phyloP scores from a whole-genome alignment of 2,797 vertebrate species.

The Ciconia nigra region DNA sequence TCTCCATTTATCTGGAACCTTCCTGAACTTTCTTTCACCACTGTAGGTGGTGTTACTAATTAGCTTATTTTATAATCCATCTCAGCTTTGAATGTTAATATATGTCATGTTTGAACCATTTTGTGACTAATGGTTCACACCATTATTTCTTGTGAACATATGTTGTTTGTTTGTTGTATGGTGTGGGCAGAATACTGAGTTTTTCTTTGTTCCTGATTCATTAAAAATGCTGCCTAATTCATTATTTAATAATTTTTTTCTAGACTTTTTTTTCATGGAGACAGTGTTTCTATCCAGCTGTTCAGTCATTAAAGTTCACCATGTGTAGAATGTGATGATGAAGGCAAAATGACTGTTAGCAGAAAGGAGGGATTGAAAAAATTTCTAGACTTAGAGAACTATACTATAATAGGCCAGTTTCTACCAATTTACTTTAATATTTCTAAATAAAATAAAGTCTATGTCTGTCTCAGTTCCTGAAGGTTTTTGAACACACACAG shows the following conservation, averaged over 20 bases:
- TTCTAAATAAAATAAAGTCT: not conserved
- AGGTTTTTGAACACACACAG: not conserved
- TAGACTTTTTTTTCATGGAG: not conserved
- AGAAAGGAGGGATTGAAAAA: not conserved
- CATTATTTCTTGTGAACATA: not conserved
- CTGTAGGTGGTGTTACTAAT: not conserved
- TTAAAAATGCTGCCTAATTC: not conserved
- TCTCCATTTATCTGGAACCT: not conserved
- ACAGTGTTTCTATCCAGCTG: not conserved
- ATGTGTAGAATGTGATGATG: not conserved
- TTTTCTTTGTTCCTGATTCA: not conserved
- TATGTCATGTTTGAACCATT: not conserved
- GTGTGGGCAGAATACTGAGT: not conserved
- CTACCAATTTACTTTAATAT: not conserved
- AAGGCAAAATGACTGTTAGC: not conserved
- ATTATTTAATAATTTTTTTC: not conserved
- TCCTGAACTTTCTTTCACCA: not conserved
- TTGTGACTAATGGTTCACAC: not conserved
- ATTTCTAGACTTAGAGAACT: not conserved
- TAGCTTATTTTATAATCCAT: not conserved
- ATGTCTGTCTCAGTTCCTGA: not conserved
- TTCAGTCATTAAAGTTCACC: not conserved
- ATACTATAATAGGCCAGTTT: not conserved
- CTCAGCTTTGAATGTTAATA: not conserved
- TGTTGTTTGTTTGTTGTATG: not conserved